phyloP scores from a whole-genome alignment of 2,888 invertebrate genomes.

The Platerodrilus igneus region DNA sequence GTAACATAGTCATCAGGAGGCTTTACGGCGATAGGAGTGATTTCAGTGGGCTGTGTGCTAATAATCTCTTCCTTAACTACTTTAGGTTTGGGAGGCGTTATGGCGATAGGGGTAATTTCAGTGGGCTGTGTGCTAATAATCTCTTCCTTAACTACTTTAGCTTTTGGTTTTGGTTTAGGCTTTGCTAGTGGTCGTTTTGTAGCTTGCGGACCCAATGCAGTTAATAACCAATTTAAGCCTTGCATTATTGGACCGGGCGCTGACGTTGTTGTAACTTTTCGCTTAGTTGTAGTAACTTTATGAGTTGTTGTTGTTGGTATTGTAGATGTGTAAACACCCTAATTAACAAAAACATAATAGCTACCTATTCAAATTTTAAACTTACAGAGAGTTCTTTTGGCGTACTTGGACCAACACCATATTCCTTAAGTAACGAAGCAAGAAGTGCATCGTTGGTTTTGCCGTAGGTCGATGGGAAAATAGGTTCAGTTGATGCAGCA shows the following conservation, averaged over 20 bases:
- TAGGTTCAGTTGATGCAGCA: conserved; percentile 32
- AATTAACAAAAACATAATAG: conserved; percentile 35
- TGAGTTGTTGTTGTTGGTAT: conserved; percentile 30
- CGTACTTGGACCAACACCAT: conserved; percentile 68
- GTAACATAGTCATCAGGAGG: too few relatives aligned
- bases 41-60: conserved; percentile 32
- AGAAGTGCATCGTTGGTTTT: conserved; percentile 65
- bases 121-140: conserved; percentile 28
- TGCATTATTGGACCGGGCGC: conserved; percentile 47
- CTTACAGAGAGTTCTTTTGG: conserved; percentile 59
- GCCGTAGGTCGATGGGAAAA: conserved; percentile 47
- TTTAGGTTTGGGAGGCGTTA: conserved; percentile 22
- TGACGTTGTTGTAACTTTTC: conserved; percentile 41
- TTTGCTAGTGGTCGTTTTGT: conserved; percentile 15
- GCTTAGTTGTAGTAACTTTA: conserved; percentile 32
- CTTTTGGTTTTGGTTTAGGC: conserved; percentile 31
- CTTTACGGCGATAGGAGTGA: conserved; percentile 39
- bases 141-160: conserved; percentile 14
- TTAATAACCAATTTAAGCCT: conserved; percentile 45
- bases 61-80: conserved; percentile 12
- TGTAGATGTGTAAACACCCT: not conserved
- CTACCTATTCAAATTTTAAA: conserved; percentile 27
- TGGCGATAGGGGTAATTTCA: conserved; percentile 40
- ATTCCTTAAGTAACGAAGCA: conserved; percentile 65
- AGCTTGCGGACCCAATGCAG: conserved; percentile 35